Evolutionary conservation across 2,797 vertebrate species (phyloP).

Genomic region (Leptoclinus maculatus): DNA sequence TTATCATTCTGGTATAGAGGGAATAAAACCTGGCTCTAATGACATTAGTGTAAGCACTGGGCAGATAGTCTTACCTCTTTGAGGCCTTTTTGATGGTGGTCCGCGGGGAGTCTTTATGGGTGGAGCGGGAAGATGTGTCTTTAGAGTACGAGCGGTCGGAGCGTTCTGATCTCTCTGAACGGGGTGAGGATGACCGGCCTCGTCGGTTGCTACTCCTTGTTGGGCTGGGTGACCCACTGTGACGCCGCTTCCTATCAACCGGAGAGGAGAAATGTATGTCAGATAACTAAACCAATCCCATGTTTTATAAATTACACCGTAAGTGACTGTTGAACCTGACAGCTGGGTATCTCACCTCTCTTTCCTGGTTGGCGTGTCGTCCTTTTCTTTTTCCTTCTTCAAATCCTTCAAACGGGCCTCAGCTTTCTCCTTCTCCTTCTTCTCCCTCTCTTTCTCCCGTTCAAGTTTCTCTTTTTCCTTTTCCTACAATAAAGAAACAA

Average conservation of each 20-base stretch:
- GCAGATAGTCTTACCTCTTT: conserved; percentile 86
- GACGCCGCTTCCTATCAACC: conserved; percentile 90
- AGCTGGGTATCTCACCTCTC: conserved; percentile 87
- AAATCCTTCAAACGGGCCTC: conserved; percentile 91
- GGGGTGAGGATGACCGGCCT: conserved; percentile 93
- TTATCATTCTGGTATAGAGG: background rate
- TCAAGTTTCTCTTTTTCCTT: conserved; percentile 96
- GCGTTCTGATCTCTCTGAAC: conserved; percentile 90
- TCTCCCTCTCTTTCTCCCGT: conserved; percentile 90
- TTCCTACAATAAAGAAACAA: conserved; percentile 82
- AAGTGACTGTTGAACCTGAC: background rate
- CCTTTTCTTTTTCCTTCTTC: conserved; percentile 84
- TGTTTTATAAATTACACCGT: background rate
- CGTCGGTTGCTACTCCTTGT: conserved; percentile 89
- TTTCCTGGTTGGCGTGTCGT: conserved; percentile 92
- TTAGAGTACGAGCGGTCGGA: conserved; percentile 91
- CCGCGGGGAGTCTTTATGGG: conserved; percentile 96
- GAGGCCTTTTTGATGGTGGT: conserved; percentile 93
- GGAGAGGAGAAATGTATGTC: conserved; percentile 25
- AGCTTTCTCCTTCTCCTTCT: conserved; percentile 95
- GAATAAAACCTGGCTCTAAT: background rate
- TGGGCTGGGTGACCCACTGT: conserved; percentile 94
- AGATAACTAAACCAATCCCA: background rate
- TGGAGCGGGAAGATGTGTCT: conserved; percentile 89
- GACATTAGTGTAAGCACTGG: rapidly evolving